Base-by-base conservation (phyloP, 2,113 vertebrate species). In the Nibea coibor region DNA sequence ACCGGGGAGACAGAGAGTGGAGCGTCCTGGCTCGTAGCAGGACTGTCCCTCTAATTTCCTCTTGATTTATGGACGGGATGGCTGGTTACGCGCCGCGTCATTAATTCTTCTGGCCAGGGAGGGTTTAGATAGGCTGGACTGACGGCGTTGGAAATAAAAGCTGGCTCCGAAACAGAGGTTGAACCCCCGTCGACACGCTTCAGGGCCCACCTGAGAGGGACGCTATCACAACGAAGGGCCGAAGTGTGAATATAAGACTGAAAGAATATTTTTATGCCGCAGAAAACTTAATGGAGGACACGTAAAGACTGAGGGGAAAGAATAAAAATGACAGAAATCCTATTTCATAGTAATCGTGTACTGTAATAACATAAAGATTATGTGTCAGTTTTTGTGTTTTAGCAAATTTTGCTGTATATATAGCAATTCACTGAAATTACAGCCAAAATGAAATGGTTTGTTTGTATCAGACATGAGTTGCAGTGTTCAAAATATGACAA, bases 1-100 rank as follows among this genome's bases (percentile, higher is more conserved):
- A 88, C 68, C 63, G 71, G 82, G 81, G 87, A 89, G 89, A 87
- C 74, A 54, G 75, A 86, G 87, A 90, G 76, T 87, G 89, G 85
- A 89, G 88, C 86, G 77, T 86, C 85, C 69, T 12, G 83, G 81
- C 85, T 84, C 62, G 65, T 81, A 83, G 89, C 86, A 11, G 78
- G 62, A 89, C 85, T 89, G 96, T 95, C 96, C 96, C 93, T 96
- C 95, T 96, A 94, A 96, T 98, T 97, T 96, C 96, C 93, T 92
- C 85, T 92, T 97, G 97, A 99, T 98, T 99, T 98, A 98, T 98
- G 96, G 96, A 97, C 92, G 92, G 95, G 94, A 95, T 89, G 92
- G 94, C 92, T 95, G 92, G 91, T 96, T 94, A 95, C 95, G 94
- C 93, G 91, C 93, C 87, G 89, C 91, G 93, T 95, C 96, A 97